Evolutionary conservation across 1,140 invertebrate genomes (phyloP).

Genomic region (Drosophila mojavensis): DNA sequence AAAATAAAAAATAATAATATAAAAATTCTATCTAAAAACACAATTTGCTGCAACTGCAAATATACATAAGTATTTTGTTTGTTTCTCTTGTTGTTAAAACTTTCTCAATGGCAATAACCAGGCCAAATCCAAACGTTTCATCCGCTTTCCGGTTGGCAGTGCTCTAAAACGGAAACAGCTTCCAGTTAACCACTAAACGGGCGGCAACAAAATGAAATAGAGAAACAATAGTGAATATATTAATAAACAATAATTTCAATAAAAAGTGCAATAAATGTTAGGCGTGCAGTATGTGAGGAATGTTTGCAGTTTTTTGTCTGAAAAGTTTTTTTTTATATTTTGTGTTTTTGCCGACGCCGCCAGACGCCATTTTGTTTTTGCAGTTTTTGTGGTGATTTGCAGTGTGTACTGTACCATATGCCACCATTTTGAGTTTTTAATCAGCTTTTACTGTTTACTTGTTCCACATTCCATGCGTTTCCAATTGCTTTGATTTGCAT

Average conservation of each 20-base stretch:
- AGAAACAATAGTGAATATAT: slow-evolving; percentile 5
- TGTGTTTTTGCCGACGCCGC: slow-evolving; percentile 53
- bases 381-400: slow-evolving; percentile 9
- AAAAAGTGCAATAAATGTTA: slow-evolving; percentile 19
- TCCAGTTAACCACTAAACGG: slow-evolving; percentile 81
- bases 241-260: not conserved
- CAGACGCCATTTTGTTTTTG: slow-evolving; percentile 46
- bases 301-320: slow-evolving; percentile 35
- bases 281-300: slow-evolving; percentile 64
- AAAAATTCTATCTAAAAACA: slow-evolving; percentile 82
- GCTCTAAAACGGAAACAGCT: slow-evolving; percentile 81
- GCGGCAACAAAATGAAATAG: slow-evolving; percentile 38
- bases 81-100: slow-evolving; percentile 48
- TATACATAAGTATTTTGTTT: slow-evolving; percentile 20
- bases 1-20: slow-evolving; percentile 64
- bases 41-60: slow-evolving; percentile 38
- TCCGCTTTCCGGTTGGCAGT: slow-evolving; percentile 20
- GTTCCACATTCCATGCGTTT: slow-evolving; percentile 75
- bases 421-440: slow-evolving; percentile 35
- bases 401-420: slow-evolving; percentile 44
- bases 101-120: slow-evolving; percentile 65
- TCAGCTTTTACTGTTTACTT: slow-evolving; percentile 30
- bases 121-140: slow-evolving; percentile 68
- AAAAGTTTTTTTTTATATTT: slow-evolving; percentile 21
- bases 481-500: slow-evolving; percentile 44